phyloP scores from a whole-genome alignment of 2,797 vertebrate species.

The Pantherophis alleghaniensis region DNA sequence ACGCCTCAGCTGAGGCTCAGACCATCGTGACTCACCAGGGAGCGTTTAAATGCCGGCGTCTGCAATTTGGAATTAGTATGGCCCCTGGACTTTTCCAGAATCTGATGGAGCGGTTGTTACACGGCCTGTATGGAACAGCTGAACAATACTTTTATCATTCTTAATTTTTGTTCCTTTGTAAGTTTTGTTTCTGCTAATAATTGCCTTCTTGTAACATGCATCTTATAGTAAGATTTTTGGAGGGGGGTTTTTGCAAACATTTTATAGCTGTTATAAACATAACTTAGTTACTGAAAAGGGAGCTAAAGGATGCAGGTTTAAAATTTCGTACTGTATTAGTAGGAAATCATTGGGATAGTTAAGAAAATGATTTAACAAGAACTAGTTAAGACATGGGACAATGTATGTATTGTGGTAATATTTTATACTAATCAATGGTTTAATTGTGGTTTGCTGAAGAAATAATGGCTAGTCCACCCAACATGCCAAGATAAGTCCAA shows the following conservation, averaged over 20 bases:
- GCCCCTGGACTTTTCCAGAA: no score
- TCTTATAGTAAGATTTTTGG: not conserved
- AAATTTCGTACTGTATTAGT: not conserved
- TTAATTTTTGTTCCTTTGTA: not conserved
- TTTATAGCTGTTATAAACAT: not conserved
- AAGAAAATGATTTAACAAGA: not conserved
- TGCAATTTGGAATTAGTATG: no score
- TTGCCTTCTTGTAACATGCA: not conserved
- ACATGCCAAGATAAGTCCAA: not conserved
- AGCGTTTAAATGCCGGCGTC: no score
- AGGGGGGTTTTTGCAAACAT: not conserved
- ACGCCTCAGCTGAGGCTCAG: no score
- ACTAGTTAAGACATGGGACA: no score
- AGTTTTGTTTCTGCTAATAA: not conserved
- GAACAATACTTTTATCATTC: slow-evolving; percentile 6
- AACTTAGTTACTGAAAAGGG: not conserved
- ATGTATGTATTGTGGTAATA: no score
- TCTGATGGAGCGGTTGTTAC: no score
- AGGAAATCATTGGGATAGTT: not conserved
- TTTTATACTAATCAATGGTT: no score
- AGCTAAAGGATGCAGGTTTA: not conserved
- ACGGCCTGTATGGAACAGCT: slow-evolving; percentile 45
- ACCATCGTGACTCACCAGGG: no score
- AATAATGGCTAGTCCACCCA: no score
- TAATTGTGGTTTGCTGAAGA: not conserved